Evolutionary conservation across 2,888 invertebrate species (phyloP).

Genomic region (Zhuqinia jingwanae): DNA sequence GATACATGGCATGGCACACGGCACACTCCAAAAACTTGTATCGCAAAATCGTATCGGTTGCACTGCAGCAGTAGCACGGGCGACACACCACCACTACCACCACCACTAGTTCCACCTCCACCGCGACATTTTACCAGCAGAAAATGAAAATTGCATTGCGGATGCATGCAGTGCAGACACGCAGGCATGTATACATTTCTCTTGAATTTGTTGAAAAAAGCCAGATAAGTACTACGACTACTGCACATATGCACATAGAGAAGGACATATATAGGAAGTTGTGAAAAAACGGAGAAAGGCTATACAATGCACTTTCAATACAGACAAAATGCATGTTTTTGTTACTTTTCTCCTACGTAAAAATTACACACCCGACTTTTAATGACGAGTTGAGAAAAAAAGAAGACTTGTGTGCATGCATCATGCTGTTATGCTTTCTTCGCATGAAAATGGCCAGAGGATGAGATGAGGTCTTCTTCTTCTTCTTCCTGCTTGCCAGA

Average conservation of each 20-base stretch:
- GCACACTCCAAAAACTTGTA: slow-evolving; percentile 38
- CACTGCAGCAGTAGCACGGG: slow-evolving; percentile 22
- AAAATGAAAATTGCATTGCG: slow-evolving; percentile 57
- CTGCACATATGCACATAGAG: neutral
- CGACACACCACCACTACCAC: neutral
- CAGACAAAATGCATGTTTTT: slow-evolving; percentile 18
- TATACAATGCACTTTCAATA: slow-evolving; percentile 33
- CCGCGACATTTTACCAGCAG: neutral
- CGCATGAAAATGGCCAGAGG: neutral
- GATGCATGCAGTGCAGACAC: neutral
- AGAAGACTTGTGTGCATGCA: neutral
- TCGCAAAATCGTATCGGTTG: slow-evolving; percentile 27
- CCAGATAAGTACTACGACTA: slow-evolving; percentile 8
- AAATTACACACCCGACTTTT: slow-evolving; percentile 9
- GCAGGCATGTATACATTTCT: neutral
- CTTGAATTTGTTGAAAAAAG: neutral
- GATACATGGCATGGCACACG: slow-evolving; percentile 51
- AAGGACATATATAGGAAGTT: neutral
- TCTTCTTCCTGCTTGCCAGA: neutral
- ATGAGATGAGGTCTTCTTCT: neutral
- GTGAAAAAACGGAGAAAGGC: slow-evolving; percentile 21
- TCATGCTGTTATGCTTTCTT: slow-evolving; percentile 20
- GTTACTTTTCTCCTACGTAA: slow-evolving; percentile 56
- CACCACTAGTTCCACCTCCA: too few relatives aligned
- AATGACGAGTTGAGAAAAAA: slow-evolving; percentile 28